These are phyloP conservation scores for Amitus sp. DNA, from an alignment of 2,888 invertebrate genomes.

Conservation along the genomic window DNA sequence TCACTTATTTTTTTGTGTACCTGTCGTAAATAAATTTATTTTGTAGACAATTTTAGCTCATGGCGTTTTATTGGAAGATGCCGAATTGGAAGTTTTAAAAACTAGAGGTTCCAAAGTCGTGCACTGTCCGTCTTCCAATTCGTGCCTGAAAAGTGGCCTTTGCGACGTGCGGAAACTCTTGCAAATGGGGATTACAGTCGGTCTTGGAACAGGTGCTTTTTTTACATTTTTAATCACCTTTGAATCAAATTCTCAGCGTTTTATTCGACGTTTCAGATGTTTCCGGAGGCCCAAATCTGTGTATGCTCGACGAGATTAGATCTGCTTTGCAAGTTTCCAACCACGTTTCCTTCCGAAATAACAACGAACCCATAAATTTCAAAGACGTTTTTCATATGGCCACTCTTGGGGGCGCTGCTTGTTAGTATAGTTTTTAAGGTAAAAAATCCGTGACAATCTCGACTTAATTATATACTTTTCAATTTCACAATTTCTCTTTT, in stretches of 20 bases:
- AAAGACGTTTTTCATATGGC: conserved; percentile 85
- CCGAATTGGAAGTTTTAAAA: conserved; percentile 75
- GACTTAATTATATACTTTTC: too few species aligned
- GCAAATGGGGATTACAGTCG: conserved; percentile 76
- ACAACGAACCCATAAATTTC: conserved; percentile 72
- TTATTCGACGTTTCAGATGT: conserved; percentile 81
- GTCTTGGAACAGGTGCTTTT: conserved; percentile 92
- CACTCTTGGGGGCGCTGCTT: conserved; percentile 83
- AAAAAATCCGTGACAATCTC: too few species aligned
- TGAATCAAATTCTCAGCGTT: too few species aligned
- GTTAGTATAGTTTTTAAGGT: conserved; percentile 68
- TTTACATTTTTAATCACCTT: too few species aligned
- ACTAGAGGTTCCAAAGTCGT: conserved; percentile 75
- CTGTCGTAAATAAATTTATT: too few species aligned
- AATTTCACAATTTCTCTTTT: too few species aligned
- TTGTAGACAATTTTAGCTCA: conserved; percentile 83
- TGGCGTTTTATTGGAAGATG: conserved; percentile 78
- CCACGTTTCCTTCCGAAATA: conserved; percentile 70
- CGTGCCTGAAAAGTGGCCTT: conserved; percentile 81
- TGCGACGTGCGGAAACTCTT: conserved; percentile 79
- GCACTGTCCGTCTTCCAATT: conserved; percentile 91
- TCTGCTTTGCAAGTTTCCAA: conserved; percentile 80
- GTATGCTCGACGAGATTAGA: conserved; percentile 81
- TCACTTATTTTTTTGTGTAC: too few species aligned
- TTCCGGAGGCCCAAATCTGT: conserved; percentile 81